Evolutionary conservation across 2,113 vertebrate species (phyloP).

Genomic region (Gulo gulo): DNA sequence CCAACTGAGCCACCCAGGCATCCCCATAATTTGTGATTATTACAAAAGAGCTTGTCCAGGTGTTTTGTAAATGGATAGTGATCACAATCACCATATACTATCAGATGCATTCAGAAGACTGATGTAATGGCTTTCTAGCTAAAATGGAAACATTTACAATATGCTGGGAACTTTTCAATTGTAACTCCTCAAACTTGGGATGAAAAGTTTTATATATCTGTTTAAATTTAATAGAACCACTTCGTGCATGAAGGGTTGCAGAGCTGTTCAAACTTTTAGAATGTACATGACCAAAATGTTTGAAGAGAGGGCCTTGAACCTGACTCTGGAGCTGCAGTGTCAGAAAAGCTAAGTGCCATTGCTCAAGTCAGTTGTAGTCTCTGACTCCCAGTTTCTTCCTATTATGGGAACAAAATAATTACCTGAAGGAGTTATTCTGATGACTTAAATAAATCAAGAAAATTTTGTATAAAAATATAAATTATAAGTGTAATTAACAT

Average conservation of each 20-base stretch:
- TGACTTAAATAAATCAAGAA: not conserved
- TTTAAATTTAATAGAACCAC: not conserved
- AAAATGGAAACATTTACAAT: not conserved
- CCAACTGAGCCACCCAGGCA: too few species aligned
- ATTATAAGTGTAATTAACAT: not conserved
- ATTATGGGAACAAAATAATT: not conserved
- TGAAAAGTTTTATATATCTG: not conserved
- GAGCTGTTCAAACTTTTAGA: not conserved
- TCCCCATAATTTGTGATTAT: not conserved
- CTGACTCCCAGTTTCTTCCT: not conserved
- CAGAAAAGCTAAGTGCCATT: not conserved
- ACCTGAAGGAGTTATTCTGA: not conserved
- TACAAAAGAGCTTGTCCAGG: not conserved
- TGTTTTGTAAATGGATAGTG: not conserved
- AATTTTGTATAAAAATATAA: not conserved
- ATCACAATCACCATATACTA: not conserved
- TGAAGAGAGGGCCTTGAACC: not conserved
- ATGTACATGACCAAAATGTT: not conserved
- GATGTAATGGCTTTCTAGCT: not conserved
- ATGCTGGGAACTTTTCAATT: not conserved
- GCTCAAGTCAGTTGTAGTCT: not conserved
- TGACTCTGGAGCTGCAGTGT: not conserved
- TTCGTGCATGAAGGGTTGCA: not conserved
- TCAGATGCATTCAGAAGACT: not conserved
- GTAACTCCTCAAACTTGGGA: not conserved